These are phyloP conservation scores for Argya squamiceps DNA, from an alignment of 2,797 vertebrate genomes.

Conservation along the genomic window DNA sequence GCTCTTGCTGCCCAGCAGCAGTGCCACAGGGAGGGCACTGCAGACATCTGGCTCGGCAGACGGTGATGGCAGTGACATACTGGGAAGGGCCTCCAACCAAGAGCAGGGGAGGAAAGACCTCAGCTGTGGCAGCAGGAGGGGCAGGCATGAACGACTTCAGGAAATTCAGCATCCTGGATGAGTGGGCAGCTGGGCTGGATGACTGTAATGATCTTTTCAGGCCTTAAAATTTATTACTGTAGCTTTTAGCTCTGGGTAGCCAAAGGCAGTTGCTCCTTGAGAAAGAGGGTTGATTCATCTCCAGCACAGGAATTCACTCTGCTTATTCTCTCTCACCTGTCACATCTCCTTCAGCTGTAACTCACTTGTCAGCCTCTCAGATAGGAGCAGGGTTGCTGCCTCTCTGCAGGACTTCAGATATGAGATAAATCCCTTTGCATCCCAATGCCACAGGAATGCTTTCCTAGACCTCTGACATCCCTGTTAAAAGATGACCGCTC, in stretches of 20 bases:
- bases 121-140: background rate
- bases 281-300: background rate
- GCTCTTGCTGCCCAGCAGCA: background rate
- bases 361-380: slow-evolving; percentile 13
- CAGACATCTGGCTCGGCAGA: background rate
- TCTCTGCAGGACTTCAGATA: slow-evolving; percentile 48
- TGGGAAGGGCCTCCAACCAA: background rate
- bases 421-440: slow-evolving; percentile 56
- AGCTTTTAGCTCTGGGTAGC: background rate
- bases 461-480: slow-evolving; percentile 25
- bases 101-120: background rate
- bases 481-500: slow-evolving; percentile 38
- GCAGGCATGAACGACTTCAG: background rate
- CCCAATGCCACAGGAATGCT: slow-evolving; percentile 42
- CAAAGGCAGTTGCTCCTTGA: slow-evolving; percentile 27
- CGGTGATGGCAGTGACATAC: background rate
- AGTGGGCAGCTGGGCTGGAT: slow-evolving; percentile 14
- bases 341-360: slow-evolving; percentile 55
- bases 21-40: background rate
- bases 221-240: slow-evolving; percentile 42
- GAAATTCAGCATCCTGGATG: background rate
- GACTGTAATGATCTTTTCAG: slow-evolving; percentile 50
- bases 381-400: slow-evolving; percentile 8
- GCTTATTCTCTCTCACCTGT: slow-evolving; percentile 15
- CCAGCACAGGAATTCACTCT: background rate